phyloP scores from a whole-genome alignment of 2,888 invertebrate genomes.

The Lampropteryx suffumata region DNA sequence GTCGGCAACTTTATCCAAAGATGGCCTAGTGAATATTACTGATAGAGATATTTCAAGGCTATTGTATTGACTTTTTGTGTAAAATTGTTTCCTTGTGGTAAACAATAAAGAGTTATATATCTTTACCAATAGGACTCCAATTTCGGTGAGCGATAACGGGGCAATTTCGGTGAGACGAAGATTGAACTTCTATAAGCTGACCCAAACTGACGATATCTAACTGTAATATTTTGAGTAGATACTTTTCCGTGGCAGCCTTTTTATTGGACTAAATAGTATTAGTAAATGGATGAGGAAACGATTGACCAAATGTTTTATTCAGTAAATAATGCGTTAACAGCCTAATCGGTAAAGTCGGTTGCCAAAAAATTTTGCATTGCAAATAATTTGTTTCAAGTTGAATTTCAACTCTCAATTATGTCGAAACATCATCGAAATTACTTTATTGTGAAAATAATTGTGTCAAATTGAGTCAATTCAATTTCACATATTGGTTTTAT shows the following conservation, averaged over 20 bases:
- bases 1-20: no score
- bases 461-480: background rate
- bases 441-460: slow-evolving; percentile 4
- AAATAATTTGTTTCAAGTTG: slow-evolving; percentile 3
- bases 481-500: background rate
- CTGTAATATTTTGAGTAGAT: background rate
- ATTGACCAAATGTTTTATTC: no score
- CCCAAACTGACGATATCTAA: slow-evolving; percentile 3
- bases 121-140: slow-evolving; percentile 2
- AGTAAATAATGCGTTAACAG: no score
- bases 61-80: no score
- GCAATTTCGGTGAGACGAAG: slow-evolving; percentile 2
- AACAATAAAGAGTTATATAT: no score
- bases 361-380: slow-evolving; percentile 5
- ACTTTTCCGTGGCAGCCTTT: no score
- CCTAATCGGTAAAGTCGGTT: background rate
- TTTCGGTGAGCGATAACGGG: slow-evolving; percentile 11
- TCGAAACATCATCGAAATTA: background rate
- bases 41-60: no score
- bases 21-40: no score
- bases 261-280: no score
- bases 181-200: slow-evolving; percentile 3
- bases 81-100: no score
- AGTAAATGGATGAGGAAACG: no score
- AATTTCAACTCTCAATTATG: slow-evolving; percentile 8